Base-by-base conservation (phyloP, 2,113 vertebrate genomes). In the Tichodroma muraria region DNA sequence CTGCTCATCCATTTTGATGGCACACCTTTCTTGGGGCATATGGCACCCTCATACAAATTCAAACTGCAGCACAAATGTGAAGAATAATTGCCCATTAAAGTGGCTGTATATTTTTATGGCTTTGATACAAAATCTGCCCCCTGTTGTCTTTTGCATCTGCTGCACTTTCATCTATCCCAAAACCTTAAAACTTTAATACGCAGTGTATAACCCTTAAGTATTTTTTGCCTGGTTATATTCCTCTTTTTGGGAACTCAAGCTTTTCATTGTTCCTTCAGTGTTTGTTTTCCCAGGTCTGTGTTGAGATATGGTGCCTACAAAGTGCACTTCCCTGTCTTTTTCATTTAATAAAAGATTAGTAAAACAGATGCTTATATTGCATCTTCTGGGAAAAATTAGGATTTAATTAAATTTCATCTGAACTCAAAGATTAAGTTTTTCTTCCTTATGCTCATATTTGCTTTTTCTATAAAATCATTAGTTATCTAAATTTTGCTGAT, bases 81-180 rank as follows among this genome's bases (percentile, higher is more conserved):
- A 97, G 98, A 98, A 98, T 98, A 98, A 98, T 98, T 98, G 97
- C 95, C 96, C 97, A 97, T 98, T 98, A 98, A 98, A 98, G 95
- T 93, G 91, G 96, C 97, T 97, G 97, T 98, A 97, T 98, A 97
- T 97, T 98, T 98, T 98, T 98, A 98, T 96, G 97, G 92, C 97
- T 97, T 97, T 96, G 97, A 97, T 97, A 96, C 96, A 96, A 96
- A 97, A 97, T 97, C 97, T 96, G 93, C 97, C 97, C 97, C 98
- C 98, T 96, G 97, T 98, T 79, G 98, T 95, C 90, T 96, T 97
- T 97, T 96, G 97, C 98, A 98, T 98, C 98, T 98, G 98, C 96
- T 97, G 53, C 90, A 93, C 93, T 97, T 95, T 92, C 96, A 92
- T 97, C 92, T 97, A 87, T 98, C 96, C 91, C 91, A 83, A 78